Conservation (phyloP, 1,140 invertebrate genomes). For the Psilanteris sp. region DNA sequence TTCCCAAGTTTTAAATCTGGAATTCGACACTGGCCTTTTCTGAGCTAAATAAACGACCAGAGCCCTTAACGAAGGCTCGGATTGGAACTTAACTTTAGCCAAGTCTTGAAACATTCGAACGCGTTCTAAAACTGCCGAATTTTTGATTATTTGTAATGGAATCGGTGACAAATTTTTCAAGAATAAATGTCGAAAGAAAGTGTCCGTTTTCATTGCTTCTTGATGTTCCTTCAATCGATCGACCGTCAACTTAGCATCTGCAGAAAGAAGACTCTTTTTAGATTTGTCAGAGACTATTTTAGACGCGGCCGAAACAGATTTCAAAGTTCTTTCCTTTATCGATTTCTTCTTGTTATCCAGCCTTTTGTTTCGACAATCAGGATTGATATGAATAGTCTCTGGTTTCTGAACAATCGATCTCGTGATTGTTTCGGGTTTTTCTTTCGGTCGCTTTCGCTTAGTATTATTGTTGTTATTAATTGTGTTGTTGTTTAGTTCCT, state of each 20-base stretch:
- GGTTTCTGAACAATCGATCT: constrained; percentile 62
- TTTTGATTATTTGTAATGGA: constrained; percentile 73
- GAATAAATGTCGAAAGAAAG: constrained; percentile 87
- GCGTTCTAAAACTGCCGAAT: constrained; percentile 82
- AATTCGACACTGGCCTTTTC: constrained; percentile 86
- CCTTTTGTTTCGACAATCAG: constrained; percentile 62
- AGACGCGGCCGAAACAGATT: constrained; percentile 10
- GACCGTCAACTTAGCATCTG: constrained; percentile 65
- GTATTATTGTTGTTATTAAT: constrained; percentile 36
- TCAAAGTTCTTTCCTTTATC: constrained; percentile 59
- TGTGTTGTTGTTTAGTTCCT: constrained; percentile 60
- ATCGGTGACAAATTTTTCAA: constrained; percentile 77
- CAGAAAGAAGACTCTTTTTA: constrained; percentile 18
- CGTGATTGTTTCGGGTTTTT: constrained; percentile 65
- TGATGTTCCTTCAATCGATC: constrained; percentile 81
- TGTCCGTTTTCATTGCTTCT: constrained; percentile 82
- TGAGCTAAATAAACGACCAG: constrained; percentile 83
- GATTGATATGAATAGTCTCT: constrained; percentile 57
- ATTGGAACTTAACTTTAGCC: constrained; percentile 73
- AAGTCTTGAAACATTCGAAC: constrained; percentile 83
- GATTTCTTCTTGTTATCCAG: constrained; percentile 66
- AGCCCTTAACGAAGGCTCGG: constrained; percentile 82
- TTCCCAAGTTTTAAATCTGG: constrained; percentile 86
- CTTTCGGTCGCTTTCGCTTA: constrained; percentile 60
- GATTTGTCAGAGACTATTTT: constrained; percentile 17